Conservation (phyloP, 2,888 invertebrate species). For the Gari tellinella region DNA sequence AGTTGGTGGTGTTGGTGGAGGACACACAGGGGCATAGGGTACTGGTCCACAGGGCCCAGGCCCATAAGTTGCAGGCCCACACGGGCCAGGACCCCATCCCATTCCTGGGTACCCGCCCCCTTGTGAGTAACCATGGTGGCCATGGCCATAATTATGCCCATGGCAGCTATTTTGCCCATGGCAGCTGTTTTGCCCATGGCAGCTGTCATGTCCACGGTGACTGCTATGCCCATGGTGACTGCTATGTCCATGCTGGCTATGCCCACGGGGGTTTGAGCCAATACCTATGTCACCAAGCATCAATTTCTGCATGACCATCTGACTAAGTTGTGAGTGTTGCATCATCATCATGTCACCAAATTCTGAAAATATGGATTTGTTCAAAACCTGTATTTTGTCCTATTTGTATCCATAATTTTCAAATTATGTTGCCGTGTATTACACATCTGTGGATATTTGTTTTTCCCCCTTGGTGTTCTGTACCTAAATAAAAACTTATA, state of each 20-base stretch:
- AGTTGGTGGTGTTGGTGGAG: not conserved
- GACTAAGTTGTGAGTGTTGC: slow-evolving; percentile 80
- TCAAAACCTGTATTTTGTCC: no score
- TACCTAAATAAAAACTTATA: no score
- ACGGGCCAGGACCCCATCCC: not conserved
- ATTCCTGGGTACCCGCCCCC: not conserved
- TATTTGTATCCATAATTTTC: no score
- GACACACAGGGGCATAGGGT: not conserved
- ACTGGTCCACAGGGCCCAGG: no score
- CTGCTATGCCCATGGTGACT: slow-evolving; percentile 13
- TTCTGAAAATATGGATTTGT: slow-evolving; percentile 58
- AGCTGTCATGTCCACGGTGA: not conserved
- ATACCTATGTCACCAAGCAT: slow-evolving; percentile 66
- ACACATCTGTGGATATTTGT: no score
- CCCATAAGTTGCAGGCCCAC: no score
- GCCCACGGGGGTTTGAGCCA: not conserved
- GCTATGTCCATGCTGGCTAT: slow-evolving; percentile 3
- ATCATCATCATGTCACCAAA: slow-evolving; percentile 80
- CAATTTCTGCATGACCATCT: slow-evolving; percentile 79
- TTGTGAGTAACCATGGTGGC: not conserved
- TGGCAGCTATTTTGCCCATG: slow-evolving; percentile 3
- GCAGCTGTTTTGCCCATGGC: slow-evolving; percentile 13
- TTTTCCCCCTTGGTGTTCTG: no score
- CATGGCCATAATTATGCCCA: slow-evolving; percentile 5
- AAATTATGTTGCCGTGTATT: no score